Base-by-base conservation (phyloP, 2,888 invertebrate species). In the Epirrhoe alternata region DNA sequence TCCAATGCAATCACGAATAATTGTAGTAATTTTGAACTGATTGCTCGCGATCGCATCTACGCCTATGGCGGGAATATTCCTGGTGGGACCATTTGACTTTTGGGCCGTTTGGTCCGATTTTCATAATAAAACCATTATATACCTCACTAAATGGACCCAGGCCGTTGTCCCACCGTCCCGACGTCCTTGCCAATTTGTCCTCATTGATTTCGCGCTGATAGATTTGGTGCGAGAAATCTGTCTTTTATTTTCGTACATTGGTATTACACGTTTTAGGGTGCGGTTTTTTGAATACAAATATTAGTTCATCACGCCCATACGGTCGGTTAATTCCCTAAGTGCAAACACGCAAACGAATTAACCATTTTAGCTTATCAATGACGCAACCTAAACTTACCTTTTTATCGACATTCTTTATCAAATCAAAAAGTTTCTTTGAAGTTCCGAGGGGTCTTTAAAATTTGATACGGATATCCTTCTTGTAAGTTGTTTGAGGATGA, bases 101-200 rank as follows among this genome's bases (percentile, higher is more conserved):
- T 52, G 45, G 52, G 38, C 81, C 86, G 78, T 63, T 78, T 72
- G 83, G 76, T 65, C 74, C 83, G 78, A 87, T 89, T 88, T 89
- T 89, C 87, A 89, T 89, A 88, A 88, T 89, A 88, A 87, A 87
- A 86, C 85, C 86, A 86, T 88, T 56, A 45, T 56, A 56, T 47
- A 56, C 30, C 83, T 77, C 77, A 77, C 80, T 86, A 88, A 88
- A 86, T 86, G 84, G 85, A 80, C 84, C 83, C 83, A 71, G 75
- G 79, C 77, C 80, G 78, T 81, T 77, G 79, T 75, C 74, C 76
- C 75, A 76, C 66, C 77, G 73, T 77, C 77, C 80, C 75, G 74
- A 77, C 72, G 80, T 77, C 77, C 77, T 74, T 71, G 75, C 79
- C 86, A 87, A 88, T 88, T 87, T 86, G 81, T 83, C 85, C 68